Percentiles rank a stretch among this genome's conserved stretches.
Conservation (phyloP, 2,113 vertebrate species). For the Pterocles burchelli region DNA sequence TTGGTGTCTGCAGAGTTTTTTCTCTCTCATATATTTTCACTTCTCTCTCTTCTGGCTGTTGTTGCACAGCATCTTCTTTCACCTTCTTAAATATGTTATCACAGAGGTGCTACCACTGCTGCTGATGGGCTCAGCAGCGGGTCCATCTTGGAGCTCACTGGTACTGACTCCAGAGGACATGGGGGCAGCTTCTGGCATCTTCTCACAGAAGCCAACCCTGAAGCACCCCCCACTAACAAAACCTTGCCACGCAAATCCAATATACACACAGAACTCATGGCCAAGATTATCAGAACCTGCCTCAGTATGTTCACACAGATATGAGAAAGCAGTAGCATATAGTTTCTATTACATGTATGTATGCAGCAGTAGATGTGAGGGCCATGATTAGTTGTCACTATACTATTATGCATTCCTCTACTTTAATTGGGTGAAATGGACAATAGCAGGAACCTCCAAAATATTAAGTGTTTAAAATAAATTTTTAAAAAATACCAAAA, state of each 20-base stretch:
- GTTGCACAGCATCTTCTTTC: neutral
- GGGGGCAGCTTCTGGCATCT: no score
- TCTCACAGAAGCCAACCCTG: no score
- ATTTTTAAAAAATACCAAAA: no score
- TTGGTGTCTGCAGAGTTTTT: neutral
- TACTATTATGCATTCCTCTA: neutral
- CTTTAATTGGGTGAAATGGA: neutral
- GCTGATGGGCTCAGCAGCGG: neutral
- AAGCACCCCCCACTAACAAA: no score
- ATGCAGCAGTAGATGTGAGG: fast-evolving
- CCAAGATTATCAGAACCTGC: neutral
- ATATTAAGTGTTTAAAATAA: neutral
- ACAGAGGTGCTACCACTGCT: fast-evolving
- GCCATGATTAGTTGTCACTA: no score
- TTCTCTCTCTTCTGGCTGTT: neutral
- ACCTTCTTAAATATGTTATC: neutral
- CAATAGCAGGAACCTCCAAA: neutral
- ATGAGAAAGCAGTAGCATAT: neutral
- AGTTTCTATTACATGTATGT: neutral
- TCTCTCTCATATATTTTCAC: neutral
- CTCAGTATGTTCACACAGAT: neutral
- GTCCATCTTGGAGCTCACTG: no score
- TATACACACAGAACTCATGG: neutral
- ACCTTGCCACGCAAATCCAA: neutral
- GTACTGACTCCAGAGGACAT: no score